These are phyloP conservation scores for Parus major DNA, from an alignment of 2,113 vertebrate species.

Conservation along the genomic window DNA sequence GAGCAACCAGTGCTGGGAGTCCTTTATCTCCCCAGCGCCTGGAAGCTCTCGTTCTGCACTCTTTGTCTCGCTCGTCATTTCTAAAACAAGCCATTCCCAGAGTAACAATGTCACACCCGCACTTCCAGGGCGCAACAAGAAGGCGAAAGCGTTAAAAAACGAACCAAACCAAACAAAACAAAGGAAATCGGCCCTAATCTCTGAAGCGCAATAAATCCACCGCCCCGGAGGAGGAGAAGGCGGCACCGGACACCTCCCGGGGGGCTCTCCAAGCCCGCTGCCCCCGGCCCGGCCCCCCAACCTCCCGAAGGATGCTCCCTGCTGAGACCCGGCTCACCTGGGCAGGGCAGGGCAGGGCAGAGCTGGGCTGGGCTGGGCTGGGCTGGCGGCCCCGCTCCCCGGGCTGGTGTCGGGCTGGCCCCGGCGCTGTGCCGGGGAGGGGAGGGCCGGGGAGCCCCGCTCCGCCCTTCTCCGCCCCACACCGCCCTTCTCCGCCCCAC, in stretches of 20 bases:
- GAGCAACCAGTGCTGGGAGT: neutral
- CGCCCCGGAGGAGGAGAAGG: neutral
- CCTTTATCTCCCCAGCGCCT: fast-evolving
- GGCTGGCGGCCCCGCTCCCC: neutral
- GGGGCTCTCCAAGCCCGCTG: neutral
- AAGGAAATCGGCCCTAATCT: neutral
- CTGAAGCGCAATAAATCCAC: fast-evolving
- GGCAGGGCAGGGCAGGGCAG: fast-evolving
- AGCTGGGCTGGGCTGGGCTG: neutral
- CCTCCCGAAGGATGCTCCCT: neutral
- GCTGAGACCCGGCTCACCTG: neutral
- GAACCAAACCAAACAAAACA: too few relatives aligned
- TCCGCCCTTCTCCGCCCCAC: neutral
- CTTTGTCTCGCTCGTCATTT: neutral
- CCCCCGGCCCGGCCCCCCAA: neutral
- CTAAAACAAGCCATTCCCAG: neutral
- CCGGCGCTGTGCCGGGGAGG: neutral
- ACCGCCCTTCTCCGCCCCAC: too few relatives aligned
- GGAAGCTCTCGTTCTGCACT: too few relatives aligned
- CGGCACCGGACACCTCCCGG: neutral
- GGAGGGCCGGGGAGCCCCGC: neutral
- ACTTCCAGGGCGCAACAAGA: fast-evolving
- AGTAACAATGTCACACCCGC: neutral
- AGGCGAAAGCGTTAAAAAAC: neutral
- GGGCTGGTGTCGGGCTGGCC: neutral